Conservation (phyloP, 1,140 invertebrate genomes). For the Ladona fulva region DNA sequence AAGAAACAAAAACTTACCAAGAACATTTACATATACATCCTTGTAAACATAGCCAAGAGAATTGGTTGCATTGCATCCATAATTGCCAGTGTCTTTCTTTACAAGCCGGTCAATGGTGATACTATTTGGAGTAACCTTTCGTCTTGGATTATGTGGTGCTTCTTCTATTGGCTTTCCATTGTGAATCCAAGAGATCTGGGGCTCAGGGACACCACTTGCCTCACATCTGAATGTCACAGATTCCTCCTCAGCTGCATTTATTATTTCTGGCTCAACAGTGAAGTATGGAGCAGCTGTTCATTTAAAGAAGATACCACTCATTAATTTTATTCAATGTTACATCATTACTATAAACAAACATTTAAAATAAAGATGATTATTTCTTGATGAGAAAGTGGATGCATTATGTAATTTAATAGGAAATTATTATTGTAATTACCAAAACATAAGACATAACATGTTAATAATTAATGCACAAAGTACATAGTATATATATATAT, state of each 20-base stretch:
- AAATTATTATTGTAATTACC: too few species aligned
- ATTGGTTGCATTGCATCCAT: conserved; percentile 98
- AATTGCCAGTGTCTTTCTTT: conserved; percentile 91
- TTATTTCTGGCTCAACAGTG: conserved; percentile 78
- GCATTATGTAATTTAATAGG: too few species aligned
- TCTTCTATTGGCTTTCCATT: conserved; percentile 84
- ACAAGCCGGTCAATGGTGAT: conserved; percentile 74
- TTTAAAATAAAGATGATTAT: too few species aligned
- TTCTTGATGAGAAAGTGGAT: too few species aligned
- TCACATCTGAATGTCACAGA: conserved; percentile 77
- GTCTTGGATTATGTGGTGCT: conserved; percentile 61
- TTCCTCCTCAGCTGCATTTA: conserved; percentile 85
- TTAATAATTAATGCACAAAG: too few species aligned
- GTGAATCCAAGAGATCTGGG: conserved; percentile 91
- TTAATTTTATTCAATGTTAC: background rate
- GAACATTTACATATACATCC: conserved; percentile 95
- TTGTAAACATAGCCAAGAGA: conserved; percentile 96
- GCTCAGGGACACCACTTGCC: conserved; percentile 79
- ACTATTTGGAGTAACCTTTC: conserved; percentile 54
- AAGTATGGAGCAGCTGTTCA: conserved; percentile 78
- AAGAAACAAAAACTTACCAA: conserved; percentile 45
- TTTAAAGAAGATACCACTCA: background rate
- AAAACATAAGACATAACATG: too few species aligned
- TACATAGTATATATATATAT: too few species aligned
- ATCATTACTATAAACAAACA: background rate